Percentiles rank a stretch among this genome's conserved stretches.
Evolutionary conservation across 2,113 vertebrate genomes (phyloP).

Genomic region (Anolis sagrei): DNA sequence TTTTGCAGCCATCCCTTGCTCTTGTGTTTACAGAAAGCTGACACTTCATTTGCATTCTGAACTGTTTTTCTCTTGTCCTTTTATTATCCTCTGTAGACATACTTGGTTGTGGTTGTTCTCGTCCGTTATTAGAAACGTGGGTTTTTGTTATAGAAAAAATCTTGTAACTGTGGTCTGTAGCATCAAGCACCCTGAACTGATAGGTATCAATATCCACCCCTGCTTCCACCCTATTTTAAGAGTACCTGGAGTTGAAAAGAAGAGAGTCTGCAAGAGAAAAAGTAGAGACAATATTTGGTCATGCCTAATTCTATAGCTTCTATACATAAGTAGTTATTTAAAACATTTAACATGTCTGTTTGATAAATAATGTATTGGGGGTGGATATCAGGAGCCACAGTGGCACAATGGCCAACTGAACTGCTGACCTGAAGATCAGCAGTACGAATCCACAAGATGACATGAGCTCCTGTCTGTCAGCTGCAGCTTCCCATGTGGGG

Average conservation of each 20-base stretch:
- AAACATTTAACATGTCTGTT: not conserved
- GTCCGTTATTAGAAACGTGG: not conserved
- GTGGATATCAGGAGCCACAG: no score
- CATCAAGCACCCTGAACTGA: not conserved
- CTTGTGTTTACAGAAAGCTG: constrained; percentile 2
- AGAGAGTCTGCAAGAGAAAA: not conserved
- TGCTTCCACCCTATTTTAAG: not conserved
- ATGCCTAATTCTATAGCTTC: not conserved
- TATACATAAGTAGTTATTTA: not conserved
- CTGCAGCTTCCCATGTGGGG: no score
- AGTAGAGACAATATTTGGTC: not conserved
- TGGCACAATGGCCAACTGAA: no score
- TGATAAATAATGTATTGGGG: not conserved
- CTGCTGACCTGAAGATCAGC: no score
- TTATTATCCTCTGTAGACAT: not conserved
- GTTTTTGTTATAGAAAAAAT: not conserved
- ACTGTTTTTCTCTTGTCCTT: not conserved
- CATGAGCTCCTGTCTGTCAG: no score
- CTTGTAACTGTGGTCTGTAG: not conserved
- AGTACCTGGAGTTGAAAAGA: not conserved
- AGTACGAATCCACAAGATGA: no score
- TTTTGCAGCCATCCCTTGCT: constrained; percentile 2
- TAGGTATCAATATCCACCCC: not conserved
- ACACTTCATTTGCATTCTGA: not conserved
- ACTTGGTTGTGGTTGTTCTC: not conserved